Evolutionary conservation across 2,888 invertebrate species (phyloP), one percentile per base, ranked within the genome.

Genomic region (Psococerastis gibbosa): DNA sequence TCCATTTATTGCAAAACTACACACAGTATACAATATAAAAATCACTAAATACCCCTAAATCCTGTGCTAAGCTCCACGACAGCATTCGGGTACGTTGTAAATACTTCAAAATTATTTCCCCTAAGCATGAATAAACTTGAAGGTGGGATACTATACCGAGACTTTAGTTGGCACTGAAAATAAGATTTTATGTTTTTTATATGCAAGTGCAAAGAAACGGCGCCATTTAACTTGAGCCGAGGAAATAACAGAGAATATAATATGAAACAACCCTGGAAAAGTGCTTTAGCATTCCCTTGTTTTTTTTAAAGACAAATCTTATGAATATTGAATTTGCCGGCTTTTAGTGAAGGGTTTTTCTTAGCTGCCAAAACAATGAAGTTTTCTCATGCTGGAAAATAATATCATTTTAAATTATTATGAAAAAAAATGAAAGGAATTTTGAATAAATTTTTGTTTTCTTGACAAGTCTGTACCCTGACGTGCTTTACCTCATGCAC

Each of bases 281-380:
- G 38, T 38, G 22, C 38, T 38, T 20, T 38, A 38, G 20, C 38
- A 38, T 38, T 38, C 22, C 20, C 16, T 38, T 38, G 17, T 38
- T 38, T n/a, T 38, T 38, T 38, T 38, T 38, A 38, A 38, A 38
- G 38, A 38, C 38, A 38, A 38, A 38, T 38, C 38, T 38, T 38
- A 38, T 38, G 38, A 38, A 38, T 38, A 38, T 38, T 38, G 22
- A 17, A 38, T 38, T 38, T 38, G 20, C 38, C 20, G 15, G 17
- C 20, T 38, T 38, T 38, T 38, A 38, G 38, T 20, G 38, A 18
- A 38, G 20, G n/a, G n/a, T 20, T 38, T 34, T 27, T 11, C 11
- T 27, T 38, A 38, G 18, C 38, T 38, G 38, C 16, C 22, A 13
- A 20, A 38, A 38, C 38, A 38, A 38, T 20, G 38, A 38, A 38